Conservation (phyloP, 2,797 vertebrate genomes). For the Valencia hispanica region DNA sequence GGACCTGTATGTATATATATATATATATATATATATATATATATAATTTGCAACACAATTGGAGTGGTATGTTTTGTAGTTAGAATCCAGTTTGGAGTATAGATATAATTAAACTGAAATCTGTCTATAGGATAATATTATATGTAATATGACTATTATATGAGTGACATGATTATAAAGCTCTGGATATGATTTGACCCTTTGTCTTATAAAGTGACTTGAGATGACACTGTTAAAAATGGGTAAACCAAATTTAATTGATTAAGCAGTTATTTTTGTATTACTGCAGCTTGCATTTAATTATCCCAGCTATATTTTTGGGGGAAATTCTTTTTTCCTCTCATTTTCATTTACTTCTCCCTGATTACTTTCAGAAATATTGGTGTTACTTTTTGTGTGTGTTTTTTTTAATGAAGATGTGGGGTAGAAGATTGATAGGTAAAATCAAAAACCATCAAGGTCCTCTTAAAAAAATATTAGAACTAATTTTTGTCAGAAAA, state of each 20-base stretch:
- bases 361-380: background rate
- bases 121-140: background rate
- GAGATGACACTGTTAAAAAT: background rate
- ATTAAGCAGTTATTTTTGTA: no score
- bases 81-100: background rate
- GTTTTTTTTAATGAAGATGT: no score
- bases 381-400: no score
- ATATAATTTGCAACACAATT: no score
- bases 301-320: background rate
- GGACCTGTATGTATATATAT: no score
- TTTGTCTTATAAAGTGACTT: background rate
- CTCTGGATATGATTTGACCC: background rate
- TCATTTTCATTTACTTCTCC: background rate
- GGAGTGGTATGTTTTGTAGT: background rate
- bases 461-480: no score
- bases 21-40: no score
- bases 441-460: no score
- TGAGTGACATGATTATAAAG: background rate
- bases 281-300: no score
- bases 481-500: no score
- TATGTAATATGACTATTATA: no score
- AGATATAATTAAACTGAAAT: background rate
- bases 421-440: no score
- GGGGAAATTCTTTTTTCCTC: background rate
- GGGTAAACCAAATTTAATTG: background rate